Evolutionary conservation across 37 sponge, comb jelly and placozoan genomes (phyloP).

Genomic region (Aplysina aerophoba): DNA sequence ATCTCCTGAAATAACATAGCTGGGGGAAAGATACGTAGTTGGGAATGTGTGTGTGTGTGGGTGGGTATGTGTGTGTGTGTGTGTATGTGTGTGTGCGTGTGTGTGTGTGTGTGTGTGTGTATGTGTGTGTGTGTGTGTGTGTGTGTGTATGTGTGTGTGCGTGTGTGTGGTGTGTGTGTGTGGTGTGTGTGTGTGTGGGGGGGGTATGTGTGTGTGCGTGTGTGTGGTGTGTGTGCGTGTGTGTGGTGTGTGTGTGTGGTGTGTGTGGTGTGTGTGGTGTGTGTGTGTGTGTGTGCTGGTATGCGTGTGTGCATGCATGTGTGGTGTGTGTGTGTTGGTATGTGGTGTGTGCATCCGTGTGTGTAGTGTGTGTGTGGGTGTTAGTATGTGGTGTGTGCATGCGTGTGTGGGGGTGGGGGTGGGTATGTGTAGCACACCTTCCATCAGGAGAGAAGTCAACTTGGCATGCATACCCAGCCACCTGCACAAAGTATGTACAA

Average conservation of each 20-base stretch:
- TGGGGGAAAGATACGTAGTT: not conserved
- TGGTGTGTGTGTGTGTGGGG: constrained; percentile 9
- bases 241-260: constrained; percentile 27
- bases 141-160: constrained; percentile 4
- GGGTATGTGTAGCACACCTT: constrained; percentile 38
- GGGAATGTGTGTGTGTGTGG: not conserved
- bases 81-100: constrained; percentile 24
- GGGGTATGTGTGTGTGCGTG: constrained; percentile 5
- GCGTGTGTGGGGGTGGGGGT: not conserved
- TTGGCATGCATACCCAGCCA: constrained; percentile 98
- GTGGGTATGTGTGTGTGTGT: constrained; percentile 1
- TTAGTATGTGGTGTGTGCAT: constrained; percentile 4
- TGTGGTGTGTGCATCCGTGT: constrained; percentile 21
- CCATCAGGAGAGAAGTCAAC: constrained; percentile 97
- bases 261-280: constrained; percentile 20
- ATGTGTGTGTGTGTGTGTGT: constrained; percentile 20
- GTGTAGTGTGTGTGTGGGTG: constrained; percentile 27
- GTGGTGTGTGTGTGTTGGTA: not conserved
- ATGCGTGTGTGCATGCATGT: not conserved
- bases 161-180: not conserved
- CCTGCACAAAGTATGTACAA: constrained; percentile 17
- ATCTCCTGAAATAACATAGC: constrained; percentile 91
- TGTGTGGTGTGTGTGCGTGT: constrained; percentile 23
- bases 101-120: constrained; percentile 30
- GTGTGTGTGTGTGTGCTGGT: not conserved